A percentile compares a stretch with the other conserved stretches of the same genome.
phyloP scores from a whole-genome alignment of 1,140 invertebrate genomes.

The Parapsyche elsis region DNA sequence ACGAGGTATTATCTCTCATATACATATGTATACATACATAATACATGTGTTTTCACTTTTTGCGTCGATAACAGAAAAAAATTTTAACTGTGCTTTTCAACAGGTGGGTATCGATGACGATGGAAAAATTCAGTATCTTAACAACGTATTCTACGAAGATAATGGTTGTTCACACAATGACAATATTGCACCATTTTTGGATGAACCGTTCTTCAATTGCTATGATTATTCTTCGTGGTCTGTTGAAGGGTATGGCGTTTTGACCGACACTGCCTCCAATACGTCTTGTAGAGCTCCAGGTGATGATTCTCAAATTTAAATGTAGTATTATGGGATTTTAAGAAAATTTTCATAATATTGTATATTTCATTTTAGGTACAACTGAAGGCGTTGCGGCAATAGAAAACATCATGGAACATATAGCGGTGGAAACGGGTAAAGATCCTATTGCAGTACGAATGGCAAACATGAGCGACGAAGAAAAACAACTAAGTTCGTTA shows the following conservation, averaged over 20 bases:
- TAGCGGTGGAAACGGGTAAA: slow-evolving; percentile 73
- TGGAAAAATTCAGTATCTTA: slow-evolving; percentile 75
- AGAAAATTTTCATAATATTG: no score
- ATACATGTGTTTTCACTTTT: not conserved
- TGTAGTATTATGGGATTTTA: no score
- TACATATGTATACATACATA: not conserved
- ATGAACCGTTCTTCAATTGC: slow-evolving; percentile 68
- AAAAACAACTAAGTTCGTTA: slow-evolving; percentile 61
- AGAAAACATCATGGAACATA: slow-evolving; percentile 88
- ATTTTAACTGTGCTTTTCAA: no score
- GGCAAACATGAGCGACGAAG: slow-evolving; percentile 70
- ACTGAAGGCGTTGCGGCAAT: slow-evolving; percentile 74
- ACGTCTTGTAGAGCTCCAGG: slow-evolving; percentile 74
- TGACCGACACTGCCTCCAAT: slow-evolving; percentile 74
- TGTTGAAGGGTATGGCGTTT: slow-evolving; percentile 67
- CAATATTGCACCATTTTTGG: slow-evolving; percentile 57
- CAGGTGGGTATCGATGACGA: slow-evolving; percentile 72
- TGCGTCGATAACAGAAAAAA: no score
- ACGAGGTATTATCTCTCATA: slow-evolving; percentile 59
- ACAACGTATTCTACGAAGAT: slow-evolving; percentile 72
- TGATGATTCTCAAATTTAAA: slow-evolving; percentile 38
- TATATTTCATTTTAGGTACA: slow-evolving; percentile 59
- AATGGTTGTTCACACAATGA: slow-evolving; percentile 73
- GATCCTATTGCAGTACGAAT: slow-evolving; percentile 77
- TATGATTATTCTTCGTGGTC: slow-evolving; percentile 70